These are phyloP conservation scores for Gorsachius goisagi DNA, from an alignment of 2,113 vertebrate genomes.

Conservation along the genomic window DNA sequence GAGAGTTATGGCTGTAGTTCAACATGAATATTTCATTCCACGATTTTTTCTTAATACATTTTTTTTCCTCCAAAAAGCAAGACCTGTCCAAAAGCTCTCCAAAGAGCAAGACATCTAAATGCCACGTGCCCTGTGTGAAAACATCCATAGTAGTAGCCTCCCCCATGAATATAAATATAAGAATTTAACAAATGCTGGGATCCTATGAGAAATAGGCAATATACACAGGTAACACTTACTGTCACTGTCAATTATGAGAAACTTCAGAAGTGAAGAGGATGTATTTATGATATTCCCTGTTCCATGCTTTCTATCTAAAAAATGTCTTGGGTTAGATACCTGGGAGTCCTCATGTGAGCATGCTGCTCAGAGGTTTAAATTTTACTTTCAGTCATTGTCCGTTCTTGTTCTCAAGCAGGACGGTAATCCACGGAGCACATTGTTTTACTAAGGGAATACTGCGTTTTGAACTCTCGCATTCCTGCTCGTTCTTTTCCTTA, in stretches of 20 bases:
- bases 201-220: background rate
- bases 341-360: background rate
- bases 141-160: background rate
- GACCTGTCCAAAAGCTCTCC: constrained; percentile 32
- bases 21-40: background rate
- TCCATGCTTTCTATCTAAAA: constrained; percentile 24
- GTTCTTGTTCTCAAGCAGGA: background rate
- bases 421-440: background rate
- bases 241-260: background rate
- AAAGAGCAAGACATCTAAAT: constrained; percentile 2
- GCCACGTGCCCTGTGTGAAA: constrained; percentile 22
- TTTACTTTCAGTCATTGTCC: background rate
- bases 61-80: background rate
- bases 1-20: background rate
- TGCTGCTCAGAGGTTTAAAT: background rate
- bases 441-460: background rate
- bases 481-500: background rate
- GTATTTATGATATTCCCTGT: background rate
- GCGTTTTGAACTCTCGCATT: background rate
- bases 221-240: background rate
- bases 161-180: background rate
- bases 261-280: background rate
- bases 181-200: background rate
- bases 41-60: background rate
- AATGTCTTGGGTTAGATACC: background rate